phyloP scores from a whole-genome alignment of 2,888 invertebrate species.

The Bombyx huttoni region DNA sequence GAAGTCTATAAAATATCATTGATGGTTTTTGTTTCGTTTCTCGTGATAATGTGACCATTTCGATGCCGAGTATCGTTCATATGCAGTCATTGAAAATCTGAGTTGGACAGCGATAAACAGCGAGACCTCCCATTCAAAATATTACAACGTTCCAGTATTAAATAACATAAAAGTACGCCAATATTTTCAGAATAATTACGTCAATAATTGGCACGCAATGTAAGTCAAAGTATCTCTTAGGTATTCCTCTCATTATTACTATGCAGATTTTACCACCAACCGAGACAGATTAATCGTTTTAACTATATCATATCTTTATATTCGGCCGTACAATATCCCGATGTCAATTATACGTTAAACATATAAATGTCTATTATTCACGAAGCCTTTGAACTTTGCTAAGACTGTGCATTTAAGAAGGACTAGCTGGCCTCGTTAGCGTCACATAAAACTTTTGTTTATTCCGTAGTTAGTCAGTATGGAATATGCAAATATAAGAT shows the following conservation, averaged over 20 bases:
- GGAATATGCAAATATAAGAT: neutral
- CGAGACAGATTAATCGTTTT: constrained; percentile 66
- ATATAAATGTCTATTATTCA: constrained; percentile 62
- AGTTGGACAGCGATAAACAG: constrained; percentile 31
- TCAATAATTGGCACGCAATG: constrained; percentile 69
- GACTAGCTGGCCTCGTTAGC: neutral
- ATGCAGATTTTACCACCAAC: constrained; percentile 65
- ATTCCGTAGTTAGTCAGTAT: neutral
- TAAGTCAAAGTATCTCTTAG: constrained; percentile 27
- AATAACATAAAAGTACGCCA: constrained; percentile 56
- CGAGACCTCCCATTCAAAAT: constrained; percentile 47
- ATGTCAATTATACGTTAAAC: constrained; percentile 64
- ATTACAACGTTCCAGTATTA: constrained; percentile 50
- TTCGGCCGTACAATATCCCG: constrained; percentile 35
- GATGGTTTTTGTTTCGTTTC: neutral
- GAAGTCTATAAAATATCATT: neutral
- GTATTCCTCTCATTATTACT: constrained; percentile 57
- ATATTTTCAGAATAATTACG: constrained; percentile 71
- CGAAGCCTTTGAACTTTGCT: neutral
- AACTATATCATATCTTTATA: constrained; percentile 65
- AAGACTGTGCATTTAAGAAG: neutral
- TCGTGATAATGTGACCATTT: neutral
- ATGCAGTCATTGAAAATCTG: constrained; percentile 53
- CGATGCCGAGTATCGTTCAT: constrained; percentile 9
- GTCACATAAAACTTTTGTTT: neutral